These are phyloP conservation scores for Etheostoma spectabile DNA, from an alignment of 2,113 vertebrate species.

Conservation along the genomic window DNA sequence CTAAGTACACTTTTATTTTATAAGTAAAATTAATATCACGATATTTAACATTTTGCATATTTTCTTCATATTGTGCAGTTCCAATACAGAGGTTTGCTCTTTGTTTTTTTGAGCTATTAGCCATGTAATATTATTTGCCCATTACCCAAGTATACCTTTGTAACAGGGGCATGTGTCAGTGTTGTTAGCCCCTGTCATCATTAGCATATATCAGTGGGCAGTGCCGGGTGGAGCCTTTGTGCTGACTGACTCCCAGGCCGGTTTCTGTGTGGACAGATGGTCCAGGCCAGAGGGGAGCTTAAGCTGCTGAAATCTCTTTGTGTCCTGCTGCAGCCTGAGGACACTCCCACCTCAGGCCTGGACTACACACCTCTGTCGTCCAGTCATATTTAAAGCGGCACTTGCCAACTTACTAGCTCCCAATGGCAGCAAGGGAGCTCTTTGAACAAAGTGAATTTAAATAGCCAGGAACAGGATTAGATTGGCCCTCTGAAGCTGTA, in stretches of 20 bases:
- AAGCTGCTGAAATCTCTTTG: constrained; percentile 51
- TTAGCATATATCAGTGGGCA: constrained; percentile 27
- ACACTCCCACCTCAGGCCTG: constrained; percentile 13
- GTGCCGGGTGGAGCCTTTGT: constrained; percentile 43
- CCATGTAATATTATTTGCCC: neutral
- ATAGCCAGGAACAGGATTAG: neutral
- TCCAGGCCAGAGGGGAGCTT: constrained; percentile 35
- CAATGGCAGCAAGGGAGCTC: neutral
- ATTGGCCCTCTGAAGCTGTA: neutral
- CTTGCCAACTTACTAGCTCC: neutral
- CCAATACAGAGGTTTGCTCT: no score
- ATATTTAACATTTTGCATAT: no score
- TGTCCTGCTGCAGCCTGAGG: constrained; percentile 15
- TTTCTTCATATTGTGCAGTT: no score
- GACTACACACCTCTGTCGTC: constrained; percentile 4
- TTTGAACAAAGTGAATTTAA: constrained; percentile 3
- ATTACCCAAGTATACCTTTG: constrained; percentile 19
- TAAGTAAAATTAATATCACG: no score
- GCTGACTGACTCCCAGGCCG: constrained; percentile 26
- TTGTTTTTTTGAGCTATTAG: neutral
- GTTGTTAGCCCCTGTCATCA: constrained; percentile 22
- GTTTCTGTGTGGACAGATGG: constrained; percentile 63
- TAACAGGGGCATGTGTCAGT: neutral
- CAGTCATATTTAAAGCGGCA: constrained; percentile 5
- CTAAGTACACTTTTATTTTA: no score